Evolutionary conservation across 2,113 vertebrate genomes (phyloP).

Genomic region (Pelodiscus sinensis): DNA sequence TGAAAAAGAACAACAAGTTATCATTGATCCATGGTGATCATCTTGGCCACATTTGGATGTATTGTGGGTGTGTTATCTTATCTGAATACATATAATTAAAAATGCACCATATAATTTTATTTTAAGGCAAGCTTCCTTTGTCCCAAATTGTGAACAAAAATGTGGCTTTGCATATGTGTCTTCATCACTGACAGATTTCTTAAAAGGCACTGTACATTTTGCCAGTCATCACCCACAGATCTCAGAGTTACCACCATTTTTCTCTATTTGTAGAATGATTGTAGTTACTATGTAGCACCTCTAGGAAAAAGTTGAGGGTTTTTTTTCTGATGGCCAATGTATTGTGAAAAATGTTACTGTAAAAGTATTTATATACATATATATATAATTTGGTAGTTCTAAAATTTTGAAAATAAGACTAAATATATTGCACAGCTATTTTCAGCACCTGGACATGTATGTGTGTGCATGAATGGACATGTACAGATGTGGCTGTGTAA

Average conservation of each 20-base stretch:
- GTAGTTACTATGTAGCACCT: neutral
- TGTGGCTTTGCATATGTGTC: neutral
- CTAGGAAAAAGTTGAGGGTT: neutral
- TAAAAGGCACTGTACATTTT: neutral
- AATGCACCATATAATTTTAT: neutral
- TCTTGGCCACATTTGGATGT: neutral
- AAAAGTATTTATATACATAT: neutral
- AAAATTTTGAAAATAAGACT: neutral
- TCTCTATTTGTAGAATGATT: neutral
- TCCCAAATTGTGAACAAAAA: neutral
- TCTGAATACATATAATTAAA: neutral
- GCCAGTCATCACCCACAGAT: neutral
- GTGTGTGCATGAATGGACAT: neutral
- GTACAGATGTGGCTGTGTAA: neutral
- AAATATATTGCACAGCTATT: neutral
- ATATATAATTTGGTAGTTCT: neutral
- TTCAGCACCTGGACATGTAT: neutral
- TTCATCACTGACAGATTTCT: neutral
- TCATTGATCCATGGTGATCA: neutral
- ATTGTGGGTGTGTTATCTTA: neutral
- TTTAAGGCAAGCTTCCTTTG: neutral
- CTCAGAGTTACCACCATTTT: neutral
- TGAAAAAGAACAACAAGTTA: neutral
- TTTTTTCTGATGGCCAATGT: neutral
- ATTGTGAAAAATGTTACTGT: neutral